Base-by-base conservation (phyloP, 2,797 vertebrate species). In the Arctocebus calabarensis region DNA sequence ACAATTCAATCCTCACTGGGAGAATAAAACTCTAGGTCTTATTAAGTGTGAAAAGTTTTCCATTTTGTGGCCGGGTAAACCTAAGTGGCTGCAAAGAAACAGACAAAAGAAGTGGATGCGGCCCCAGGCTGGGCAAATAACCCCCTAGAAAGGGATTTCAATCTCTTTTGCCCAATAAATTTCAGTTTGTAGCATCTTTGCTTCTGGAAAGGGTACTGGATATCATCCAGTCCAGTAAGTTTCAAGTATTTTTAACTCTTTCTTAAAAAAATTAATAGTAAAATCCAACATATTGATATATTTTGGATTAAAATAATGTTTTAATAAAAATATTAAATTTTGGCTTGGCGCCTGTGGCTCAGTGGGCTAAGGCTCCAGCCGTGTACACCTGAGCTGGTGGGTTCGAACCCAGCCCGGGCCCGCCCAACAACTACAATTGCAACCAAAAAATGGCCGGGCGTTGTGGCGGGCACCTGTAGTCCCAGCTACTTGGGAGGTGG, bases 1-100 rank as follows among this genome's bases (percentile, higher is more conserved):
- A 78, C 57, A 92, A 71, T 61, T 40, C 32, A 55, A 43, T 74
- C 66, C 71, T 89, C 45, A 5, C 19, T 79, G 52, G 82, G 78
- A 94, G 83, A 84, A 77, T 45, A 78, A 95, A 81, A 40, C n/a
- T 73, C 8, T 13, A 77, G 74, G n/a, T 75, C 93, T 94, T 79
- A 90, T 57, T 52, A 82, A 45, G 45, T 14, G 48, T 34, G 13
- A 62, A 2, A 79, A 29, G n/a, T 71, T 96, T 91, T 74, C 87
- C 32, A 73, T 70, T 88, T 90, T 16, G 25, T 84, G 77, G 37
- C 45, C 62, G 71, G 73, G 70, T 79, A 61, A 75, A 79, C 62
- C 57, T 77, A 79, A 89, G 52, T 6, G 29, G 32, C 12, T 32
- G 3, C 13, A 68, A 75, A 74, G 52, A 93, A 89, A 87, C 20